Conservation (phyloP, 2,888 invertebrate species). For the Gandaritis pyraliata region DNA sequence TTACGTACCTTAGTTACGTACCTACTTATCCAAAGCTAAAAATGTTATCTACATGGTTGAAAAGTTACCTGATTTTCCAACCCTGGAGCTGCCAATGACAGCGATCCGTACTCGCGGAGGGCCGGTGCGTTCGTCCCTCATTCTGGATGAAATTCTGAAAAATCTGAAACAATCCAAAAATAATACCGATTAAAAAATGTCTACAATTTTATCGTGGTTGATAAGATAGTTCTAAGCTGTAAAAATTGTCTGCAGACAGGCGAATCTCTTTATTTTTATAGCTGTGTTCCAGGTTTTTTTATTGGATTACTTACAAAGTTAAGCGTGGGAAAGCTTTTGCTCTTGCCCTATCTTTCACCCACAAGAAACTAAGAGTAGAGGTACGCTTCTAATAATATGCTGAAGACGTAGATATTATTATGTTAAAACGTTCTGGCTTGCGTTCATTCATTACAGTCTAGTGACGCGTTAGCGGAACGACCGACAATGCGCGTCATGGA, state of each 20-base stretch:
- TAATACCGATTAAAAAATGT: not conserved
- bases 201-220: too few species aligned
- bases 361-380: not conserved
- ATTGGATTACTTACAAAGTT: too few species aligned
- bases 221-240: too few species aligned
- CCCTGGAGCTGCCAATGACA: conserved; percentile 90
- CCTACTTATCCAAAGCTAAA: not conserved
- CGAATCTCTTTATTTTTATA: too few species aligned
- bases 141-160: conserved; percentile 50
- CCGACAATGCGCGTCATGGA: conserved; percentile 41
- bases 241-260: too few species aligned
- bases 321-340: too few species aligned
- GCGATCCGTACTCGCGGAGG: conserved; percentile 89
- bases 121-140: conserved; percentile 86
- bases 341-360: not conserved
- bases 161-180: conserved; percentile 63
- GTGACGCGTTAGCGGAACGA: conserved; percentile 46
- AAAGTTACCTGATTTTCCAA: conserved; percentile 91
- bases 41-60: too few species aligned
- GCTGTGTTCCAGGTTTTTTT: not conserved
- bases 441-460: conserved; percentile 47
- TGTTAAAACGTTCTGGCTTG: conserved; percentile 22
- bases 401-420: conserved; percentile 11
- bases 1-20: too few species aligned
- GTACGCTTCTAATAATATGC: conserved; percentile 17